Conservation (phyloP, 2,888 invertebrate species). For the Periphyllus acericola region DNA sequence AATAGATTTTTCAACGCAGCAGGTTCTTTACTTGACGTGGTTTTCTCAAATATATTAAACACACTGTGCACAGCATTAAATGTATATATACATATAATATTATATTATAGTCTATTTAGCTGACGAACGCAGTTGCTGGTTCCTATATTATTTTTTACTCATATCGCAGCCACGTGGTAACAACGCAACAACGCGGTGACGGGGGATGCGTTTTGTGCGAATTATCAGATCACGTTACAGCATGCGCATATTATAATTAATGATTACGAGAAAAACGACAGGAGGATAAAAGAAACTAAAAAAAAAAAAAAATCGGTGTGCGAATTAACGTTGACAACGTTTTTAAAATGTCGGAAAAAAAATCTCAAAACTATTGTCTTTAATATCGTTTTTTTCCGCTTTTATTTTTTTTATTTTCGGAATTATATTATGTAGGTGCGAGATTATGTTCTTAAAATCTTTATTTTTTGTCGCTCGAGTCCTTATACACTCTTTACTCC, state of each 20-base stretch:
- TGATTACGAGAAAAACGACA: background rate
- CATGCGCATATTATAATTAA: background rate
- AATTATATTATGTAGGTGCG: background rate
- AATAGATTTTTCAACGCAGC: constrained; percentile 38
- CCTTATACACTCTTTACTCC: background rate
- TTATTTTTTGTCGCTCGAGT: background rate
- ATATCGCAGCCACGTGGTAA: background rate
- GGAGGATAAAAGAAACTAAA: too few species aligned
- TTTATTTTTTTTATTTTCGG: background rate
- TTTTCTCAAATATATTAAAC: background rate
- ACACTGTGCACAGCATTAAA: background rate
- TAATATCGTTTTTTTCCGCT: background rate
- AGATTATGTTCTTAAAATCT: background rate
- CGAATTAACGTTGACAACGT: background rate
- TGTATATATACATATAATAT: background rate
- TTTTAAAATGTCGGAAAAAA: background rate
- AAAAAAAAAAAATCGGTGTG: background rate
- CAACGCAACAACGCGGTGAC: background rate
- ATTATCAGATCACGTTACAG: background rate
- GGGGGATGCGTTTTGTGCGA: background rate
- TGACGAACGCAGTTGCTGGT: background rate
- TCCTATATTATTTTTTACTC: background rate
- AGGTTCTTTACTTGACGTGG: constrained; percentile 20
- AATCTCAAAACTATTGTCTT: background rate
- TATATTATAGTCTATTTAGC: background rate